Evolutionary conservation across 2,797 vertebrate species (phyloP).

Genomic region (Rhynchotus rufescens): DNA sequence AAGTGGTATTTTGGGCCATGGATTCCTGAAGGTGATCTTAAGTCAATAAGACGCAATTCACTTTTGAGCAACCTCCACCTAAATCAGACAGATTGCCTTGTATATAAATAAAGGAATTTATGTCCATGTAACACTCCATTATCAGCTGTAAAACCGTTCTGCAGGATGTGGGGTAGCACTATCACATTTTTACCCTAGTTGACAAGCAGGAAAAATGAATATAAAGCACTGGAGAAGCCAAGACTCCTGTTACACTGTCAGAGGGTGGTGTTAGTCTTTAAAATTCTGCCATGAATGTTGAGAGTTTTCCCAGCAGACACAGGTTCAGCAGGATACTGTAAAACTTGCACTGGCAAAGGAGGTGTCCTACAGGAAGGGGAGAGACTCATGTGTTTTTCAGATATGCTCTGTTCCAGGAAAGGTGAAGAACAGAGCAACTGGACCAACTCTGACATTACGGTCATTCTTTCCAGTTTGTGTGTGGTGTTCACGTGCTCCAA

Average conservation of each 20-base stretch:
- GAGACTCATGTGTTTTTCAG: neutral
- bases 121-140: neutral
- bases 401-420: neutral
- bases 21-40: neutral
- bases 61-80: neutral
- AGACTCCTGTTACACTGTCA: neutral
- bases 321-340: neutral
- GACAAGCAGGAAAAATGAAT: neutral
- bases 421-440: neutral
- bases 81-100: neutral
- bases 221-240: neutral
- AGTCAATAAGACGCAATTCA: neutral
- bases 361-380: neutral
- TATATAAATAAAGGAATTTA: neutral
- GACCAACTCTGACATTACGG: neutral
- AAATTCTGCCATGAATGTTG: neutral
- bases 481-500: neutral
- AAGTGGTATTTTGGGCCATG: neutral
- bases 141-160: neutral
- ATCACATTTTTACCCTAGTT: neutral
- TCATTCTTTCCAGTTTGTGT: neutral
- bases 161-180: neutral
- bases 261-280: neutral
- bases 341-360: neutral
- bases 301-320: neutral